Conservation (phyloP, 1,140 invertebrate genomes). For the Panagrolaimus sp. region DNA sequence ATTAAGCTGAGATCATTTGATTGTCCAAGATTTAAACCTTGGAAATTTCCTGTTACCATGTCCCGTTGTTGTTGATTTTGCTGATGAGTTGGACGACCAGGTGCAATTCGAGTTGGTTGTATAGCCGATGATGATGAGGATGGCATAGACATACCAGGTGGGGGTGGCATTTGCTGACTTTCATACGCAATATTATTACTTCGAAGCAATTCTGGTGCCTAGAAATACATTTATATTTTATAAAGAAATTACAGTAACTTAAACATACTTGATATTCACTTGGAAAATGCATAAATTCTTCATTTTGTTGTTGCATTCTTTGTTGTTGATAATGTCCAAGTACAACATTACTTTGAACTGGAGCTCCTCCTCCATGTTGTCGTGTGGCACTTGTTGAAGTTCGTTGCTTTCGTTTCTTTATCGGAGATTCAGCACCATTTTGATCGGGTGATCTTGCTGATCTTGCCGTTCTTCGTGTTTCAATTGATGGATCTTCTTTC, state of each 20-base stretch:
- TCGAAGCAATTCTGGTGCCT: background rate
- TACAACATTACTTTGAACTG: background rate
- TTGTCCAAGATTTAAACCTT: background rate
- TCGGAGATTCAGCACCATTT: background rate
- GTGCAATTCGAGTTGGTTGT: background rate
- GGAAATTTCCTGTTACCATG: background rate
- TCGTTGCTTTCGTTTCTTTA: background rate
- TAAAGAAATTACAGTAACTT: background rate
- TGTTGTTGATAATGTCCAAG: background rate
- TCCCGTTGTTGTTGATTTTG: background rate
- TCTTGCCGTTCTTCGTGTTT: too few relatives aligned
- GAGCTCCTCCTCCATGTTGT: background rate
- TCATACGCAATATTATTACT: background rate
- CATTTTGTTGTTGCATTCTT: background rate
- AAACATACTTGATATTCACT: background rate
- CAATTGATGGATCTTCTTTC: background rate
- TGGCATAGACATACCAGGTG: conserved; percentile 7
- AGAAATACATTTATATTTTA: background rate
- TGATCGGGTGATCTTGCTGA: background rate
- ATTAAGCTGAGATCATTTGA: background rate
- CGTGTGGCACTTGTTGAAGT: background rate
- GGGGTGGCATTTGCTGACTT: background rate
- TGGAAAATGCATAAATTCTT: conserved; percentile 1
- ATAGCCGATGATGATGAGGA: background rate
- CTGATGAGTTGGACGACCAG: background rate